Conservation (phyloP, 2,888 invertebrate species). For the Carterocephalus palaemon region DNA sequence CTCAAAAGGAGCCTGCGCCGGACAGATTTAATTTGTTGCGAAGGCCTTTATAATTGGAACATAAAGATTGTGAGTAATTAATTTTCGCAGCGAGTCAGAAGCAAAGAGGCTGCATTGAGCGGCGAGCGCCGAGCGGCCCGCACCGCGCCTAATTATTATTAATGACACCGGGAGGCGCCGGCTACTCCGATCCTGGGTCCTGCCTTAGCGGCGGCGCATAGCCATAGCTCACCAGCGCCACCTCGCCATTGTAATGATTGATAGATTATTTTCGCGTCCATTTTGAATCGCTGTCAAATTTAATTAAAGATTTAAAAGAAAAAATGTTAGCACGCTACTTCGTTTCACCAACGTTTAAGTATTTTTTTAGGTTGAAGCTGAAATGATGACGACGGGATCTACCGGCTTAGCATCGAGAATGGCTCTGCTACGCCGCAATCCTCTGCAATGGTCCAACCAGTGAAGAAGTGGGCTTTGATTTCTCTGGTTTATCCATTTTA, state of each 20-base stretch:
- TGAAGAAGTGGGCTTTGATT: too few relatives aligned
- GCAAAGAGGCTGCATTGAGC: conserved; percentile 73
- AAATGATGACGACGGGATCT: too few relatives aligned
- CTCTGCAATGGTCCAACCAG: too few relatives aligned
- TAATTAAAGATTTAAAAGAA: too few relatives aligned
- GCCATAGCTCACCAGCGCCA: conserved; percentile 26
- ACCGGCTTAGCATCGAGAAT: too few relatives aligned
- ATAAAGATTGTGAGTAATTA: conserved; percentile 80
- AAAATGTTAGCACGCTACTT: too few relatives aligned
- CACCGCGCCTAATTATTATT: conserved; percentile 77
- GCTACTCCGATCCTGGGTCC: conserved; percentile 41
- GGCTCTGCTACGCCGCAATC: too few relatives aligned
- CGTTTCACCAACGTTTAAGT: too few relatives aligned
- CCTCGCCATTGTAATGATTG: conserved; percentile 36
- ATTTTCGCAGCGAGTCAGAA: conserved; percentile 78
- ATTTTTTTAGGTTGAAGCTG: too few relatives aligned
- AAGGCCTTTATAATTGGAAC: conserved; percentile 80
- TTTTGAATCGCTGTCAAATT: conserved; percentile 26
- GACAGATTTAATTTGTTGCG: conserved; percentile 80
- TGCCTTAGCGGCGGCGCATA: conserved; percentile 52
- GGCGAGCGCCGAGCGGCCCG: conserved; percentile 50
- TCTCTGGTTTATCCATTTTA: too few relatives aligned
- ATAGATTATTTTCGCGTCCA: conserved; percentile 41
- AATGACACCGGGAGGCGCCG: conserved; percentile 68
- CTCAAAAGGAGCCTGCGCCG: conserved; percentile 76